Base-by-base conservation (phyloP, 2,888 invertebrate species). In the Apamea crenata region DNA sequence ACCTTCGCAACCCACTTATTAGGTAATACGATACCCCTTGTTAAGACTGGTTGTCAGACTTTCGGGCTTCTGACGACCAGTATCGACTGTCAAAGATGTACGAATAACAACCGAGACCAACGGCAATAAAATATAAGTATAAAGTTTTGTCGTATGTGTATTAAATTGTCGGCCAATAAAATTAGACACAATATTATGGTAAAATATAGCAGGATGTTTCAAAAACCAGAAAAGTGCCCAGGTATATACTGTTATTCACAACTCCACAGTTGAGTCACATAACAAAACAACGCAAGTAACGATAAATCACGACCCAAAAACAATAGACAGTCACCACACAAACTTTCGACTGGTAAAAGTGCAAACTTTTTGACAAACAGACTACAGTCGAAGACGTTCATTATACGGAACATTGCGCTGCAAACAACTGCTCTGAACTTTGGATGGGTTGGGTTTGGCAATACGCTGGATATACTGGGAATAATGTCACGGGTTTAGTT, bases 291-390 rank as follows among this genome's bases (percentile, higher is more conserved):
- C 14, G 3, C 29, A 32, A 73, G 61, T 8, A 21, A 36, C 63
- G 32, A 80, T 84, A 77, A 87, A 80, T 87, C 84, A 82, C n/a
- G 21, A 18, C 21, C 70, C 68, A 86, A 89, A 83, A 89, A 89
- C 82, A 84, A 73, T 77, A 77, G 53, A 67, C 74, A 47, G 78
- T 70, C 67, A 68, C 81, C 74, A 56, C 79, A 73, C 14, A 79
- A 88, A 81, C 73, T 86, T 69, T 74, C 32, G 70, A 73, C 73
- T 79, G 74, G 53, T 50, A 87, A 82, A 86, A 86, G 83, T 76
- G 74, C 21, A 74, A 89, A 89, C 83, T 89, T 89, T 83, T 80
- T 83, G 90, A 87, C 87, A 83, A 89, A 89, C 83, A 76, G 71
- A 56, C 82, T 71, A 70, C 78, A 77, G 69, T 80, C 65, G 68